These are phyloP conservation scores for Crotalus horridus DNA, from an alignment of 2,113 vertebrate genomes.

Conservation along the genomic window DNA sequence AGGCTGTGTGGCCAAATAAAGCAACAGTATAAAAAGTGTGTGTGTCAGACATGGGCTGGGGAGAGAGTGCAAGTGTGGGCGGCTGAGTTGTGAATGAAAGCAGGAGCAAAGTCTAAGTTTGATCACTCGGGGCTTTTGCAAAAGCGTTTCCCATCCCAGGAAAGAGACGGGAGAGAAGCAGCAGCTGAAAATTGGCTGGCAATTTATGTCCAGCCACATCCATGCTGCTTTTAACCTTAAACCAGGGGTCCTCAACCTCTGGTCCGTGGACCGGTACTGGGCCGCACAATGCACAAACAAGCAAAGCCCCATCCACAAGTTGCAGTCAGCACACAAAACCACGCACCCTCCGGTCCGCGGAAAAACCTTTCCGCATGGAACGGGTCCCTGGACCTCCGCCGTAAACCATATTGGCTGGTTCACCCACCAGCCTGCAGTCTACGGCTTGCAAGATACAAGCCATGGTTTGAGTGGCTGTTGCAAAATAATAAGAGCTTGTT, in stretches of 20 bases:
- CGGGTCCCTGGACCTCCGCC: too few species aligned
- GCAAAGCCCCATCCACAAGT: too few species aligned
- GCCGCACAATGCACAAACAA: too few species aligned
- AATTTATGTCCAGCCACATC: background rate
- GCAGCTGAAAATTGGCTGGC: background rate
- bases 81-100: background rate
- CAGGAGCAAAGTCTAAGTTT: background rate
- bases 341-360: too few species aligned
- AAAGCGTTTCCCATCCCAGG: background rate
- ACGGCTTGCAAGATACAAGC: background rate
- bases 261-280: too few species aligned
- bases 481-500: background rate
- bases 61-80: conserved; percentile 1
- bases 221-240: background rate
- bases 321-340: too few species aligned
- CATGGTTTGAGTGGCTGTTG: background rate
- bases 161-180: background rate
- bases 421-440: background rate
- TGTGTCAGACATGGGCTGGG: background rate
- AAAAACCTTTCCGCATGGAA: too few species aligned
- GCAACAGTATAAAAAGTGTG: background rate
- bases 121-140: background rate
- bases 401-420: background rate
- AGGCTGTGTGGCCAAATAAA: background rate
- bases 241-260: background rate